Evolutionary conservation across 2,888 invertebrate genomes (phyloP).

Genomic region (Dioctria rufipes): DNA sequence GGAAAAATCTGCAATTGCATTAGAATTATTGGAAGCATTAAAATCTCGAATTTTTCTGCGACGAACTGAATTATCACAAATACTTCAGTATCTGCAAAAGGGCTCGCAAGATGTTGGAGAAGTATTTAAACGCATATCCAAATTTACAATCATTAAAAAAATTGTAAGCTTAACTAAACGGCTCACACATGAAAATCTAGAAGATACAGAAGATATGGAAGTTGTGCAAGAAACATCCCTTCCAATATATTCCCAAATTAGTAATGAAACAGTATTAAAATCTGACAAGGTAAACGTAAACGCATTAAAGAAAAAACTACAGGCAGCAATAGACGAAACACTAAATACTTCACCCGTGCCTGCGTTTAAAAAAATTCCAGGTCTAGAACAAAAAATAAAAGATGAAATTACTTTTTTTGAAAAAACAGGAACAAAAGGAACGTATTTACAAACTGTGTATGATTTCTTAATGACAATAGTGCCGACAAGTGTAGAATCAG

Average conservation of each 20-base stretch:
- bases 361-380: background rate
- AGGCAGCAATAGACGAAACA: background rate
- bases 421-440: background rate
- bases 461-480: constrained; percentile 8
- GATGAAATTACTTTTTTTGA: background rate
- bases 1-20: background rate
- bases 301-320: background rate
- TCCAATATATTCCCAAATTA: too few relatives aligned
- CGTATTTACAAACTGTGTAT: constrained; percentile 6
- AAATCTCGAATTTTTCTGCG: background rate
- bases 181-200: background rate
- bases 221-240: too few relatives aligned
- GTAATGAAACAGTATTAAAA: background rate
- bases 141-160: too few relatives aligned
- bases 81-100: constrained; percentile 12
- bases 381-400: background rate
- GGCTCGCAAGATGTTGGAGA: background rate
- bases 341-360: background rate
- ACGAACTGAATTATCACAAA: constrained; percentile 52
- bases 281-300: background rate
- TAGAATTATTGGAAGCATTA: background rate
- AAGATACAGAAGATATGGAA: background rate
- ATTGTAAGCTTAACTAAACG: background rate
- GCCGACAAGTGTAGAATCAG: constrained; percentile 42
- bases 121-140: background rate